These are phyloP conservation scores for Eupithecia exiguata DNA, from an alignment of 2,888 invertebrate species.

Conservation along the genomic window DNA sequence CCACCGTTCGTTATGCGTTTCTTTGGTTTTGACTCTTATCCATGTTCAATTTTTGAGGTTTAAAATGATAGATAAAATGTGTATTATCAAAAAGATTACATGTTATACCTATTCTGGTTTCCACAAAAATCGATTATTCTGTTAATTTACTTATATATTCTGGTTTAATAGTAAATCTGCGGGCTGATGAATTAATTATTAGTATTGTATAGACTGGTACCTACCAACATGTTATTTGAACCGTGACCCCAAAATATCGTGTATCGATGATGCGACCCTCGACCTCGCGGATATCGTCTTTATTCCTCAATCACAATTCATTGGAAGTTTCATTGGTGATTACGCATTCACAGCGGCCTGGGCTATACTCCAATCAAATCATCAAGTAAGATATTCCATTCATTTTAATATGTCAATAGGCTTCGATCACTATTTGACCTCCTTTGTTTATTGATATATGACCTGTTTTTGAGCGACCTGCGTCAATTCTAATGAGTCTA, in stretches of 20 bases:
- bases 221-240: conserved; percentile 9
- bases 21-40: neutral
- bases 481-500: conserved; percentile 3
- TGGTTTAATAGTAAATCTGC: neutral
- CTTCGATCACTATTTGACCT: neutral
- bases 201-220: neutral
- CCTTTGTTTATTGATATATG: neutral
- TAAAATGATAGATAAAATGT: too few species aligned
- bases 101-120: too few species aligned
- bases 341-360: conserved; percentile 2
- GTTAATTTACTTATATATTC: too few species aligned
- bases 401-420: conserved; percentile 1
- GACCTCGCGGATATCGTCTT: conserved; percentile 11
- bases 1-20: too few species aligned
- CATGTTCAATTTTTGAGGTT: too few species aligned
- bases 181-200: neutral
- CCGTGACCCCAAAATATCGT: conserved; percentile 5
- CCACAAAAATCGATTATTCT: too few species aligned
- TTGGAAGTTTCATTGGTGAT: conserved; percentile 5
- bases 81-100: too few species aligned
- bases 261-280: conserved; percentile 6
- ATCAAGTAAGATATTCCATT: conserved; percentile 13
- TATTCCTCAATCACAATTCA: conserved; percentile 13
- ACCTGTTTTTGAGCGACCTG: conserved; percentile 4
- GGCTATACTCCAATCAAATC: conserved; percentile 3